These are phyloP conservation scores for Patella depressa DNA, from an alignment of 2,888 invertebrate species.

Conservation along the genomic window DNA sequence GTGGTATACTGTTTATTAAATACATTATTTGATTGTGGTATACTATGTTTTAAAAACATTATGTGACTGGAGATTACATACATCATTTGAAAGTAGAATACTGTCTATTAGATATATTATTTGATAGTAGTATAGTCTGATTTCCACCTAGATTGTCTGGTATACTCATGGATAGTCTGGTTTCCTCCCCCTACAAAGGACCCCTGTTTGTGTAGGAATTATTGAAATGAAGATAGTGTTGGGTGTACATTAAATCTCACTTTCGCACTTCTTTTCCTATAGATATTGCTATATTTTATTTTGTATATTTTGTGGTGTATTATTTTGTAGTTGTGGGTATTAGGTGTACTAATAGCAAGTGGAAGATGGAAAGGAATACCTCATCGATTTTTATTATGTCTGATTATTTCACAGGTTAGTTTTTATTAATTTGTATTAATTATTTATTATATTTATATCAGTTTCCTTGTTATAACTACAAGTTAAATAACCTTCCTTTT, in stretches of 20 bases:
- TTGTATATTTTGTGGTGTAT: background rate
- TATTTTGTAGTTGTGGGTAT: slow-evolving; percentile 77
- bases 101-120: slow-evolving; percentile 79
- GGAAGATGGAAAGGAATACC: slow-evolving; percentile 85
- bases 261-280: background rate
- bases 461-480: background rate
- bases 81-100: background rate
- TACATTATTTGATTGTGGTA: slow-evolving; percentile 81
- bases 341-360: slow-evolving; percentile 81
- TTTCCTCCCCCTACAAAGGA: too few relatives aligned
- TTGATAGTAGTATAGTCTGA: slow-evolving; percentile 82
- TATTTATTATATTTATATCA: background rate
- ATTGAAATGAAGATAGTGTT: too few relatives aligned
- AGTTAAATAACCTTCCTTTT: too few relatives aligned
- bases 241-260: too few relatives aligned
- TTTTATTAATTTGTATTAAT: slow-evolving; percentile 72
- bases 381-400: slow-evolving; percentile 84
- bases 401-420: slow-evolving; percentile 85
- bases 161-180: too few relatives aligned
- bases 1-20: too few relatives aligned
- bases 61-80: too few relatives aligned
- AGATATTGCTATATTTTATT: background rate
- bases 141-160: too few relatives aligned
- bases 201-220: too few relatives aligned
- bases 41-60: slow-evolving; percentile 72